Evolutionary conservation across 1,140 invertebrate species (phyloP), one percentile per base, ranked within the genome.

Genomic region (Sycophaga agraensis): DNA sequence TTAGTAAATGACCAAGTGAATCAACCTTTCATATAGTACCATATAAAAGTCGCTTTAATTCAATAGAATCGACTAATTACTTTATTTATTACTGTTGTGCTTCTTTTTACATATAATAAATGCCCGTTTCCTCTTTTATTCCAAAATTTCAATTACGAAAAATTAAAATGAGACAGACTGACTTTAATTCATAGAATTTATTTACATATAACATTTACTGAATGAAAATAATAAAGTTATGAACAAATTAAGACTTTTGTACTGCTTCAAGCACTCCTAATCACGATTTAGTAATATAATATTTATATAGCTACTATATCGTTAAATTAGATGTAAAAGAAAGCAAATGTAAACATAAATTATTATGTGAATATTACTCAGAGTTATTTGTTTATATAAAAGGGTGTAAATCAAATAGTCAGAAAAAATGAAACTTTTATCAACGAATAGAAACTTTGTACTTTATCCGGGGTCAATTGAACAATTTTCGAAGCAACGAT

Each of bases 131-230:
- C 34, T 58, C 35, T 28, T 14, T 39, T 58, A 49, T 46, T 57
- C n/a, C 22, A n/a, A 53, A 60, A 60, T 59, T 59, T 37, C 24
- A 21, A 60, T 7, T 2, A 21, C n/a, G 9, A 50, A 17, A n/a
- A 51, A 51, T 34, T 22, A 59, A 51, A 43, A 42, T 14, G n/a
- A 50, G 3, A 53, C 40, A 60, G 58, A 60, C 58, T 60, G 49
- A 60, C 19, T 60, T 59, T 50, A 42, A 59, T 59, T 59, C 24
- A 24, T 60, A 60, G 49, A 53, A 60, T 60, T 60, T 60, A 60
- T 53, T 60, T 50, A 50, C 37, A 43, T 60, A 53, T 26, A 51
- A 35, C 7, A 12, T 60, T 43, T 45, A 60, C 16, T 12, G 26
- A 37, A 51, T 19, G 51, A 43, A 42, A 50, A 21, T 50, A 22